Conservation (phyloP, 2,797 vertebrate genomes). For the Craterocephalus amniculus region DNA sequence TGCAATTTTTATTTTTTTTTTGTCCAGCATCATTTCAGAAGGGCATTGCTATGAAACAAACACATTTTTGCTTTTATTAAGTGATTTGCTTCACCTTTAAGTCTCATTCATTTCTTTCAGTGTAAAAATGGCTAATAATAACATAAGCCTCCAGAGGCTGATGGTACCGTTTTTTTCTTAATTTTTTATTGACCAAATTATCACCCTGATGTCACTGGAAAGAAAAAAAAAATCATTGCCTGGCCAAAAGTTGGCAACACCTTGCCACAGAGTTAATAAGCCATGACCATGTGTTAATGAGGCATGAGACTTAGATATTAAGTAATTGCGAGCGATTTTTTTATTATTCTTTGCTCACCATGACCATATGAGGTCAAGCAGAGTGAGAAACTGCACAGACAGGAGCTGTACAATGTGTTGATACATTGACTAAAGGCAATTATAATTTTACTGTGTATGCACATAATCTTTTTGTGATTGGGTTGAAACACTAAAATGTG, state of each 20-base stretch:
- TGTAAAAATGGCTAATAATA: not conserved
- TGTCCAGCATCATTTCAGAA: not conserved
- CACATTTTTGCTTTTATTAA: not conserved
- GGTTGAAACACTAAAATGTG: not conserved
- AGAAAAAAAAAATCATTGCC: not conserved
- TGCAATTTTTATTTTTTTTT: not conserved
- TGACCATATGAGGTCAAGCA: not conserved
- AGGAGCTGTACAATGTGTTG: not conserved
- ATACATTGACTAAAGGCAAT: not conserved
- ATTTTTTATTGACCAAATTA: no score
- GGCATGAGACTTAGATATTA: not conserved
- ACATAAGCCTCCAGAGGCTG: conserved; percentile 7
- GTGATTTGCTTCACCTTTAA: not conserved
- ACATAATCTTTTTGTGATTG: not conserved
- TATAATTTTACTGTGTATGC: not conserved
- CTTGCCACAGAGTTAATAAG: not conserved
- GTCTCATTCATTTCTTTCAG: not conserved
- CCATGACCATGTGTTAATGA: not conserved
- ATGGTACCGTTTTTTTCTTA: not conserved
- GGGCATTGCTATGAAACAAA: not conserved
- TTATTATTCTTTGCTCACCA: not conserved
- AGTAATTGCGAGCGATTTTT: not conserved
- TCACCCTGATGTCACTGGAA: not conserved
- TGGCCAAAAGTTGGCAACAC: not conserved
- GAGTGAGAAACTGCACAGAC: not conserved